Percentiles rank a stretch among this genome's conserved stretches.
Evolutionary conservation across 1,140 invertebrate species (phyloP).

Genomic region (Caerostris darwini): DNA sequence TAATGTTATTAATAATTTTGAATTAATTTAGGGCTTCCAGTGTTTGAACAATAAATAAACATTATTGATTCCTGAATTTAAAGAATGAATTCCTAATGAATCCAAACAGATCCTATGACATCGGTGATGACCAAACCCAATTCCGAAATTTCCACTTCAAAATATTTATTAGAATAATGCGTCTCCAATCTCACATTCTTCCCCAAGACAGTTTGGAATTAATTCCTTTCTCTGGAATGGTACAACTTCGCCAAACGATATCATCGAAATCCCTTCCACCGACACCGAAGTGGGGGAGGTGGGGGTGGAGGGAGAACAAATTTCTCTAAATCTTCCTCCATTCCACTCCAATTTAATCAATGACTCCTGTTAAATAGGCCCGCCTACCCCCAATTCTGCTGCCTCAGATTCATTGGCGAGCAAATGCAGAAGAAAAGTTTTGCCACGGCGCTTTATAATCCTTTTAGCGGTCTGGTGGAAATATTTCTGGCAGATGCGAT

Average conservation of each 20-base stretch:
- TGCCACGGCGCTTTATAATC: not conserved
- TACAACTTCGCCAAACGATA: not conserved
- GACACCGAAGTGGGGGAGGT: not conserved
- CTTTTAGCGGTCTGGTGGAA: not conserved
- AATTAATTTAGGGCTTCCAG: not conserved
- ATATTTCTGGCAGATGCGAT: too few relatives aligned
- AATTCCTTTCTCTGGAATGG: not conserved
- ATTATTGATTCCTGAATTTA: not conserved
- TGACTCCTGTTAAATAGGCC: conserved; percentile 12
- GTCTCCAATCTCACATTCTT: not conserved
- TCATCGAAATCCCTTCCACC: not conserved
- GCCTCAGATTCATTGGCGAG: not conserved
- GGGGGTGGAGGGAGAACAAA: not conserved
- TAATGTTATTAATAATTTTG: not conserved
- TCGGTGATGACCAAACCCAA: not conserved
- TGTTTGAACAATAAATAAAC: not conserved
- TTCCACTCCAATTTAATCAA: conserved; percentile 1
- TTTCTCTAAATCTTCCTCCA: not conserved
- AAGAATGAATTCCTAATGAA: not conserved
- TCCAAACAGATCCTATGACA: not conserved
- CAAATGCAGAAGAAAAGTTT: not conserved
- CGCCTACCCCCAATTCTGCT: not conserved
- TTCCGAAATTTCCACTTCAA: not conserved
- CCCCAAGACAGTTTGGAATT: not conserved
- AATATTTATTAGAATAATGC: conserved; percentile 22